A percentile compares a stretch with the other conserved stretches of the same genome.
These are phyloP conservation scores for Antitype chi DNA, from an alignment of 2,888 invertebrate species.

Conservation along the genomic window DNA sequence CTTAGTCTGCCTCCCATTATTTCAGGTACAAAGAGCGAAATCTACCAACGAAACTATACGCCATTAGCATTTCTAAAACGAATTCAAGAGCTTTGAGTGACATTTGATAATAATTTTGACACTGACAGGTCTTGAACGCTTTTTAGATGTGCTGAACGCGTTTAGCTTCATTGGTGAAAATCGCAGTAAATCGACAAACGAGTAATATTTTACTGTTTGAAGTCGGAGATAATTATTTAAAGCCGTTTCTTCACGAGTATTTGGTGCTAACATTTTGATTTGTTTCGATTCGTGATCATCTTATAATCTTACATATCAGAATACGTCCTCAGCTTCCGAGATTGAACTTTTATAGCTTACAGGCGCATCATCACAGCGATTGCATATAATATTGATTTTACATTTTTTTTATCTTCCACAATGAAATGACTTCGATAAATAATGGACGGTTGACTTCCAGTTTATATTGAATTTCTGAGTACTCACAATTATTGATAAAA, in stretches of 20 bases:
- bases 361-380: slow-evolving; percentile 76
- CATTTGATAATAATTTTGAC: no score
- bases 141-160: no score
- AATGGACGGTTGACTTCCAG: slow-evolving; percentile 39
- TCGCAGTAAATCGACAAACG: not conserved
- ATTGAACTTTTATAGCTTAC: slow-evolving; percentile 79
- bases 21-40: no score
- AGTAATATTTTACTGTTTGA: not conserved
- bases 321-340: slow-evolving; percentile 69
- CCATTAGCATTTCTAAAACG: no score
- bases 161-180: no score
- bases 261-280: not conserved
- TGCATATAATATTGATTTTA: slow-evolving; percentile 85
- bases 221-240: not conserved
- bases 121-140: no score
- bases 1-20: no score
- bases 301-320: slow-evolving; percentile 61
- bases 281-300: not conserved
- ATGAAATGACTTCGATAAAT: slow-evolving; percentile 71
- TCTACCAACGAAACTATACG: no score
- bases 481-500: slow-evolving; percentile 24
- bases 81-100: no score
- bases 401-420: slow-evolving; percentile 70
- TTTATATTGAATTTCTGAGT: slow-evolving; percentile 45
- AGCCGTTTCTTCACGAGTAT: not conserved